Evolutionary conservation across 1,140 invertebrate genomes (phyloP).

Genomic region (Drosophila mauritiana): DNA sequence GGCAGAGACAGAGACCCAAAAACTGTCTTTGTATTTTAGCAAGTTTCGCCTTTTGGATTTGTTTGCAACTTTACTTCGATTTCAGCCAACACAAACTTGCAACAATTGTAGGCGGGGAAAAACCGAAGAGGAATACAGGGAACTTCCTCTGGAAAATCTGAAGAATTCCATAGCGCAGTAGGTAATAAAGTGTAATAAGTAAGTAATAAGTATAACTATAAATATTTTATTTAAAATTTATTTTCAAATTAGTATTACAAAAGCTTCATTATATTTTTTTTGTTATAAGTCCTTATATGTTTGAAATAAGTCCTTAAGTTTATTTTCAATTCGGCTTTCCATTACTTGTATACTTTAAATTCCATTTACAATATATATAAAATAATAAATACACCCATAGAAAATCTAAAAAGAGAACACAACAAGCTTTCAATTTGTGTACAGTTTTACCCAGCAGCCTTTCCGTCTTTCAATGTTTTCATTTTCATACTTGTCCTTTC

Average conservation of each 20-base stretch:
- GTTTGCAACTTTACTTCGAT: conserved; percentile 78
- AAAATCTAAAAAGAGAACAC: not conserved
- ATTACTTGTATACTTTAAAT: not conserved
- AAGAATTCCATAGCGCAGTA: not conserved
- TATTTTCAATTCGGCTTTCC: too few relatives aligned
- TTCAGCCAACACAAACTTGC: conserved; percentile 62
- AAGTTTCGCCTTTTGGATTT: conserved; percentile 65
- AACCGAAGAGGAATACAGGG: not conserved
- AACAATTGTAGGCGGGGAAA: not conserved
- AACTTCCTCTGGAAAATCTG: not conserved
- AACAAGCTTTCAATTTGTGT: not conserved
- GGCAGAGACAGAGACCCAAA: conserved; percentile 21
- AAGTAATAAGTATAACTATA: too few relatives aligned
- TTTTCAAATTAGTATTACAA: too few relatives aligned
- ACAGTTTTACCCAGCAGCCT: conserved; percentile 1
- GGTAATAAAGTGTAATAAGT: too few relatives aligned
- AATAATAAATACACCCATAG: not conserved
- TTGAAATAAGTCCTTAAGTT: too few relatives aligned
- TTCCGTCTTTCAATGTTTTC: conserved; percentile 3
- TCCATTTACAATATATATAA: not conserved
- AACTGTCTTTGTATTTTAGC: conserved; percentile 60
- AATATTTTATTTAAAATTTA: too few relatives aligned
- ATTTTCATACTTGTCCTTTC: conserved; percentile 5
- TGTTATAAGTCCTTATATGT: too few relatives aligned
- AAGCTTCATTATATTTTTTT: too few relatives aligned